Percentiles rank a stretch among this genome's conserved stretches.
phyloP scores from a whole-genome alignment of 2,888 invertebrate genomes.

The Miltochrista miniata region DNA sequence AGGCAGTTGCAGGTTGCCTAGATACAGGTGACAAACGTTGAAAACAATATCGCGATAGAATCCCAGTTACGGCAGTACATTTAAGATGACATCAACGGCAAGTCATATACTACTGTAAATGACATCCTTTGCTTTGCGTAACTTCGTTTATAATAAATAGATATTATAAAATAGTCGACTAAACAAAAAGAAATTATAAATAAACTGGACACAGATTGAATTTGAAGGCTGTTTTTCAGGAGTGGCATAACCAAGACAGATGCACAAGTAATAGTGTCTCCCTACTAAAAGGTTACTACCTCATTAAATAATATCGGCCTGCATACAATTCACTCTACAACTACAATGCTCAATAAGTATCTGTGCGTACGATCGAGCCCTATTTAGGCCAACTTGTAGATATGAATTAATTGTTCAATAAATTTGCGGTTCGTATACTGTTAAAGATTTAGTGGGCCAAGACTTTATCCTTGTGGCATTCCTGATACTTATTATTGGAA shows the following conservation, averaged over 20 bases:
- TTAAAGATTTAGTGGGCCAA: neutral
- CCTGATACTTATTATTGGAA: neutral
- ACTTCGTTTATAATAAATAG: too few species aligned
- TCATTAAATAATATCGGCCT: constrained; percentile 28
- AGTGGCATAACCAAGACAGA: neutral
- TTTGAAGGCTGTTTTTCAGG: too few species aligned
- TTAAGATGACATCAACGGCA: constrained; percentile 22
- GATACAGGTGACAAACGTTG: constrained; percentile 23
- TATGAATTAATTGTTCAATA: constrained; percentile 37
- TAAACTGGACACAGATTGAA: too few species aligned
- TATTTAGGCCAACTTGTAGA: constrained; percentile 38
- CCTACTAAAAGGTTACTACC: constrained; percentile 26
- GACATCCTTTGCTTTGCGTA: too few species aligned
- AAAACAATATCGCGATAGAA: constrained; percentile 19
- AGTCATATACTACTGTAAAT: constrained; percentile 5
- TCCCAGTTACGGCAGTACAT: constrained; percentile 18
- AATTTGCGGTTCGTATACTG: neutral
- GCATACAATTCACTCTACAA: constrained; percentile 25
- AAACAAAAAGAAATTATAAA: too few species aligned
- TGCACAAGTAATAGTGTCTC: neutral
- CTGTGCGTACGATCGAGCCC: constrained; percentile 18
- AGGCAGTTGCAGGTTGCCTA: constrained; percentile 7
- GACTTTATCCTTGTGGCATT: neutral
- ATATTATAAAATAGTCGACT: too few species aligned
- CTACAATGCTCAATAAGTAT: constrained; percentile 25